Base-by-base conservation (phyloP, 2,888 invertebrate species). In the Idaea aversata region DNA sequence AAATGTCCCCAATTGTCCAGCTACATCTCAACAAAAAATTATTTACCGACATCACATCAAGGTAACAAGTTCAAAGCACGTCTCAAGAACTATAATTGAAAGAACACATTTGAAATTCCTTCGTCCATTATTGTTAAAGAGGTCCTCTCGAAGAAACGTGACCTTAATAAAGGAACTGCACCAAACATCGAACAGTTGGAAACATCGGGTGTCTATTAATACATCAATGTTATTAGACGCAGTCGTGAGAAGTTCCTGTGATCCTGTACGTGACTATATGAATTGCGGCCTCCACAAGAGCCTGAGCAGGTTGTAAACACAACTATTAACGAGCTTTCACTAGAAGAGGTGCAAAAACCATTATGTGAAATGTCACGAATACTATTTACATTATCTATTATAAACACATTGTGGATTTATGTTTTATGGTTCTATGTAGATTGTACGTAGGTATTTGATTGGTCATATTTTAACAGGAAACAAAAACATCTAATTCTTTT, bases 261-360 rank as follows among this genome's bases (percentile, higher is more conserved):
- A 76, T 75, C 75, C 77, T 78, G 88, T 77, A 92, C 92, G 92
- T 93, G 92, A 91, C 88, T 62, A 16, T 64, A 71, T 89, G 83
- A 92, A 93, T 82, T 80, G 86, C 85, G 88, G 87, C 88, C 83
- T 66, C 71, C 69, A 75, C 74, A 80, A 83, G 79, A 76, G 80
- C 77, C 80, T 79, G 77, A 77, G 87, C 91, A 92, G 91, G 92
- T 93, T 93, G 92, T 93, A 88, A 91, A 92, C 90, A 90, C 74
- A 73, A 72, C 81, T 83, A 87, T 89, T 91, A 90, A 86, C 88
- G 76, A 82, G 73, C 82, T 82, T 84, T 85, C 80, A 84, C 86
- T 76, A 73, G 73, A 67, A 80, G 82, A 85, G 83, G 82, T 83
- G 82, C 84, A 82, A 81, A 86, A 85, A 86, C 82, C 86, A 82